Evolutionary conservation across 2,797 vertebrate species (phyloP), one percentile per base, ranked within the genome.

Genomic region (Pogonophryne albipinna): DNA sequence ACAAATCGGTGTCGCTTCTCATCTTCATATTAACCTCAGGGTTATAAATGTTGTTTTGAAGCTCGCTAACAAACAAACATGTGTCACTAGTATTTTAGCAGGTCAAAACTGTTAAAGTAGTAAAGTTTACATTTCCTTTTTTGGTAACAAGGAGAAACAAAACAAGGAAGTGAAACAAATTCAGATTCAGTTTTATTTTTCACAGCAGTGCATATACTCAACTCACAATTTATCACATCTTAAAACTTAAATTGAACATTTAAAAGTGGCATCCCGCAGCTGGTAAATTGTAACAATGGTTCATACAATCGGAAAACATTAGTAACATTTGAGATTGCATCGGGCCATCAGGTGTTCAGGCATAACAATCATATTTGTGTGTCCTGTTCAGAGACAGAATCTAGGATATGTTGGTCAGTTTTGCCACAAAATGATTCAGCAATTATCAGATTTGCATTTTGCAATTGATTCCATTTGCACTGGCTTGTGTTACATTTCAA

Each of bases 231-330:
- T 61, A 38, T 44, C 44, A 59, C 11, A 0, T 63, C 53, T 62
- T 53, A 42, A 44, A 76, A 57, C 19, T 42, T 71, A 20, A 9
- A 20, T 34, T n/a, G 27, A 65, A 55, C 64, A 59, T 46, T 70
- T 67, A 4, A 74, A 67, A 50, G 47, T 27, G 41, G 19, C 4
- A 63, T 27, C 38, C 17, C 41, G 10, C 12, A 55, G 23, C 42
- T 62, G 13, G 15, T 44, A 41, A 31, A 27, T n/a, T 51, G 1
- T 58, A 8, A 61, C 15, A 64, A 10, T 46, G 7, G 46, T 51
- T 60, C 41, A 0, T 71, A 75, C 15, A 55, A 41, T 38, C 34
- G 2, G 34, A 38, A 38, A 38, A 7, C 1, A 38, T 38, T 38
- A 3, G n/a, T 27, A 38, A 38, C 34, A 38, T 38, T 38, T 38